Conservation (phyloP, 2,113 vertebrate species). For the Atrichornis clamosus region DNA sequence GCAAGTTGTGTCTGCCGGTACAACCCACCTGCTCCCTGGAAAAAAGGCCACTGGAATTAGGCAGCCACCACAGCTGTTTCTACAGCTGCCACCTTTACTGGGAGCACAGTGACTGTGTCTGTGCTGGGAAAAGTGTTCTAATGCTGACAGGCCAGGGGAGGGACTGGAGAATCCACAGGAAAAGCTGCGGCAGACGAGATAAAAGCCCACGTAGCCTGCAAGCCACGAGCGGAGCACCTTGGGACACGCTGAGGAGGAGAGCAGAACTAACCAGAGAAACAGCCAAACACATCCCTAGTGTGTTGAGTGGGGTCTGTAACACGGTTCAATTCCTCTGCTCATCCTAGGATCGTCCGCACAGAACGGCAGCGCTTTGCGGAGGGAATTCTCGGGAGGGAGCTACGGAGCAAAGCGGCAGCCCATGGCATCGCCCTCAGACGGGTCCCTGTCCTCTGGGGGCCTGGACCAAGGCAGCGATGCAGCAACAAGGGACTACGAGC, state of each 20-base stretch:
- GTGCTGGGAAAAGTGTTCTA: background rate
- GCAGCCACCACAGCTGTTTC: background rate
- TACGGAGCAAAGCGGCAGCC: slow-evolving; percentile 88
- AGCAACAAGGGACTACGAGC: slow-evolving; percentile 88
- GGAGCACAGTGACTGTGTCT: background rate
- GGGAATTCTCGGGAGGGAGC: slow-evolving; percentile 91
- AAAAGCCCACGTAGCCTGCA: background rate
- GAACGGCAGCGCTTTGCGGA: slow-evolving; percentile 90
- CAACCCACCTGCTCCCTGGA: background rate
- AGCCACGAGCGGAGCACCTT: background rate
- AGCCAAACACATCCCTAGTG: too few species aligned
- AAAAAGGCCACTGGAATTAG: background rate
- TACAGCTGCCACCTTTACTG: background rate
- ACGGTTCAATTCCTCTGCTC: background rate
- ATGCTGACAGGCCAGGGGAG: background rate
- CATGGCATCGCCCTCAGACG: slow-evolving; percentile 93
- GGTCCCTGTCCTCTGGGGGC: slow-evolving; percentile 93
- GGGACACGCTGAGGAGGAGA: background rate
- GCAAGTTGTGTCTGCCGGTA: rapidly evolving
- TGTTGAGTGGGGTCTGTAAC: background rate
- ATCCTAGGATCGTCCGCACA: slow-evolving; percentile 85
- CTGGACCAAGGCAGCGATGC: slow-evolving; percentile 88
- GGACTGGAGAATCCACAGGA: background rate
- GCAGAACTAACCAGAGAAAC: background rate
- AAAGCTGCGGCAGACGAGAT: background rate